These are phyloP conservation scores for Planococcus citri DNA, from an alignment of 1,140 invertebrate species.

Conservation along the genomic window DNA sequence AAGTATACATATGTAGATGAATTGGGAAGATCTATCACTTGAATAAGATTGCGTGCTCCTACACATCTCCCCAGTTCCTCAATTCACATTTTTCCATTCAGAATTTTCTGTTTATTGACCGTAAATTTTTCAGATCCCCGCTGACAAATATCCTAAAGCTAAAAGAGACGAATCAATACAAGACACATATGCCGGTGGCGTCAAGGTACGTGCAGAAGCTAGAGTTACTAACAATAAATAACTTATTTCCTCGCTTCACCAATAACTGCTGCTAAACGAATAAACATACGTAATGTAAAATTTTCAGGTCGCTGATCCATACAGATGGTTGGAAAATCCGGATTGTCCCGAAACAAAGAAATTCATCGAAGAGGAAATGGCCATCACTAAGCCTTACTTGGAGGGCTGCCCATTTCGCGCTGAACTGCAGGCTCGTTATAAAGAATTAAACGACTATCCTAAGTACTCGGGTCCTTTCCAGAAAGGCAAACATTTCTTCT, in stretches of 20 bases:
- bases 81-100: too few relatives aligned
- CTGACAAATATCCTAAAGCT: not conserved
- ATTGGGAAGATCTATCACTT: too few relatives aligned
- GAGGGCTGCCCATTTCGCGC: slow-evolving; percentile 57
- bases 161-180: not conserved
- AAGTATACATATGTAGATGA: too few relatives aligned
- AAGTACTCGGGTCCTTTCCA: slow-evolving; percentile 81
- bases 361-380: slow-evolving; percentile 87
- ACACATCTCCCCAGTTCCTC: too few relatives aligned
- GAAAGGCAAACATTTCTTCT: slow-evolving; percentile 79
- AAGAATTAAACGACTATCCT: slow-evolving; percentile 88
- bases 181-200: not conserved
- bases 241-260: too few relatives aligned
- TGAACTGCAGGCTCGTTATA: slow-evolving; percentile 62
- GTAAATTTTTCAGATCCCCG: too few relatives aligned
- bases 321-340: slow-evolving; percentile 94
- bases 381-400: slow-evolving; percentile 73
- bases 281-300: too few relatives aligned
- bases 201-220: not conserved
- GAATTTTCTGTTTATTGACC: too few relatives aligned
- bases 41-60: too few relatives aligned
- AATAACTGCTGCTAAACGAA: too few relatives aligned
- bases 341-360: slow-evolving; percentile 80
- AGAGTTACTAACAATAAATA: too few relatives aligned
- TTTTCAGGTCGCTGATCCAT: slow-evolving; percentile 74